These are phyloP conservation scores for Tiliacea aurago DNA, from an alignment of 2,888 invertebrate species.

Conservation along the genomic window DNA sequence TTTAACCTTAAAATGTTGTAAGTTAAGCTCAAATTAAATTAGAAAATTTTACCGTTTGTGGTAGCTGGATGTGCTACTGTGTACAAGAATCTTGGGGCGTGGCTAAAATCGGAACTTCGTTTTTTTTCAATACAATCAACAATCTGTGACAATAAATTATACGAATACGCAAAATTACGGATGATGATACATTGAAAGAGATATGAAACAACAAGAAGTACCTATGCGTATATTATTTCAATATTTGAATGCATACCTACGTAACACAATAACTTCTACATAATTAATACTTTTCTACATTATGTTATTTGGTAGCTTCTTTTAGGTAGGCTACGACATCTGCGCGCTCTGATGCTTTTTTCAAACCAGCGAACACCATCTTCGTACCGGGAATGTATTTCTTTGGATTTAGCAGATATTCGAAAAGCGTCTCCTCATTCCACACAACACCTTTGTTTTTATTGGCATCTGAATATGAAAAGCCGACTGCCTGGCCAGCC, in stretches of 20 bases:
- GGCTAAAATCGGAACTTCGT: neutral
- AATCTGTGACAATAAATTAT: neutral
- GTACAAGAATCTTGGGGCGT: neutral
- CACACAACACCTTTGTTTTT: slow-evolving; percentile 95
- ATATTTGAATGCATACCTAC: slow-evolving; percentile 38
- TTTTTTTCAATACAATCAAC: neutral
- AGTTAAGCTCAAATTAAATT: too few relatives aligned
- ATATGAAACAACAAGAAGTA: neutral
- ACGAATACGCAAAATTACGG: neutral
- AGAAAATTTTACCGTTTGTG: too few relatives aligned
- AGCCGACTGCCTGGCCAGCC: slow-evolving; percentile 18
- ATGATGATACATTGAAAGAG: neutral
- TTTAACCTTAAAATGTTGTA: too few relatives aligned
- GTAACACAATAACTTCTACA: slow-evolving; percentile 31
- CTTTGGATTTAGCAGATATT: slow-evolving; percentile 99
- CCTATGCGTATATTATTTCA: neutral
- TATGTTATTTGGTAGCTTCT: slow-evolving; percentile 86
- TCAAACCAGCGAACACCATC: slow-evolving; percentile 99
- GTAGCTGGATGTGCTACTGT: too few relatives aligned
- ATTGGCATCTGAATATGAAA: slow-evolving; percentile 49
- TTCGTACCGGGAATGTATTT: slow-evolving; percentile 99
- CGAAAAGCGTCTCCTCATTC: slow-evolving; percentile 97
- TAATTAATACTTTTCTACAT: slow-evolving; percentile 12
- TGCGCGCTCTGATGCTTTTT: slow-evolving; percentile 97
- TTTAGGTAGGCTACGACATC: slow-evolving; percentile 98